phyloP scores from a whole-genome alignment of 2,888 invertebrate genomes.

The Oxycera nigricornis region DNA sequence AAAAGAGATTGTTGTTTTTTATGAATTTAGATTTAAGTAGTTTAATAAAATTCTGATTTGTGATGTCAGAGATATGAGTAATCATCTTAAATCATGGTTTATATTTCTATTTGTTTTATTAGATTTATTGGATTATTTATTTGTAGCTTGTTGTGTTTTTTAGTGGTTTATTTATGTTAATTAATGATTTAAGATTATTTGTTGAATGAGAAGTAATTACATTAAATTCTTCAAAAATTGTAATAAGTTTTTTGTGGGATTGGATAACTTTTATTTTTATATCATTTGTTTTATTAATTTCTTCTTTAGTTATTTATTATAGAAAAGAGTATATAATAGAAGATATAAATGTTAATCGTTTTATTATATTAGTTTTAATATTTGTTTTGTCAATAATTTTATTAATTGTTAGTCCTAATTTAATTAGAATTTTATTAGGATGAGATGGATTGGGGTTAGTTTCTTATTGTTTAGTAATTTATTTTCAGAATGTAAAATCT shows the following conservation, averaged over 20 bases:
- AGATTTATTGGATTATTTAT: slow-evolving; percentile 64
- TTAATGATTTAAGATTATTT: slow-evolving; percentile 63
- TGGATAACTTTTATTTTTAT: slow-evolving; percentile 72
- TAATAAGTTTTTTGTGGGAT: slow-evolving; percentile 69
- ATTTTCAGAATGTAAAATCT: slow-evolving; percentile 68
- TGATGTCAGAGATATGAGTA: slow-evolving; percentile 66
- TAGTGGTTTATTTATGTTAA: slow-evolving; percentile 63
- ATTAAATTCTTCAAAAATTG: slow-evolving; percentile 63
- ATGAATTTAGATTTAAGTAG: slow-evolving; percentile 66
- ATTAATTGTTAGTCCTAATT: slow-evolving; percentile 73
- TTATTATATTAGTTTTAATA: slow-evolving; percentile 70
- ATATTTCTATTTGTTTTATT: slow-evolving; percentile 62
- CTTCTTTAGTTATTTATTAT: slow-evolving; percentile 71
- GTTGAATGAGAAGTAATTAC: slow-evolving; percentile 67
- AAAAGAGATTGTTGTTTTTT: slow-evolving; percentile 64
- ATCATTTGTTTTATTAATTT: slow-evolving; percentile 71
- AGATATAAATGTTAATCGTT: slow-evolving; percentile 68
- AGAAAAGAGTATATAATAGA: slow-evolving; percentile 69
- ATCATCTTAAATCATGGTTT: neutral
- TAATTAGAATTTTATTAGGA: slow-evolving; percentile 74
- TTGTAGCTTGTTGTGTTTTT: slow-evolving; percentile 60
- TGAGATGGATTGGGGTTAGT: slow-evolving; percentile 77
- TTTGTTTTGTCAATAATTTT: slow-evolving; percentile 73
- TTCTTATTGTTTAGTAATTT: slow-evolving; percentile 72
- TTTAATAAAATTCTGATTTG: slow-evolving; percentile 74